Conservation (phyloP, 1,140 invertebrate genomes). For the Ceratosolen fusciceps region DNA sequence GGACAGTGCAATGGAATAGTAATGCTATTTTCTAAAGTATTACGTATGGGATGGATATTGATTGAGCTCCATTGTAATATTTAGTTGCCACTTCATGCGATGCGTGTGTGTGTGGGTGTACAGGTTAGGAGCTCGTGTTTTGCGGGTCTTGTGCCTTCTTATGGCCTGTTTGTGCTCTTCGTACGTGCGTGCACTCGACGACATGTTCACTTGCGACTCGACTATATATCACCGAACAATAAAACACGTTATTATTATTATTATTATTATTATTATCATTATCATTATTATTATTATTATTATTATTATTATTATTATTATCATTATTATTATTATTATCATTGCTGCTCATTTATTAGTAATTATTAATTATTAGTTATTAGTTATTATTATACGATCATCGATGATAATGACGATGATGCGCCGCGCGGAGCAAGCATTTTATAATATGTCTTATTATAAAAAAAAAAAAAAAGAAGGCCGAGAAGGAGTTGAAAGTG, state of each 20-base stretch:
- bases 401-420: no score
- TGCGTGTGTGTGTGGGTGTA: no score
- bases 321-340: background rate
- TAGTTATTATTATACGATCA: no score
- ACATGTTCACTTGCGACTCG: conserved; percentile 51
- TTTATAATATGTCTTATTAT: no score
- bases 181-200: conserved; percentile 31
- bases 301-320: background rate
- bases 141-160: conserved; percentile 64
- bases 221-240: background rate
- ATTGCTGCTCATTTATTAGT: background rate
- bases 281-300: background rate
- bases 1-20: conserved; percentile 24
- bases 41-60: no score
- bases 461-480: no score
- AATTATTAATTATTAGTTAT: no score
- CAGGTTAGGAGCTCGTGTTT: conserved; percentile 57
- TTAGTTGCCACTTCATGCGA: conserved; percentile 34
- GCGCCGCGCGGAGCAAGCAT: no score
- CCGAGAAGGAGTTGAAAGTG: conserved; percentile 26
- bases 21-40: conserved; percentile 15
- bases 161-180: conserved; percentile 61
- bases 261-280: no score
- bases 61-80: background rate
- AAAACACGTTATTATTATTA: background rate